Conservation (phyloP, 2,888 invertebrate genomes). For the Drosophila putrida region DNA sequence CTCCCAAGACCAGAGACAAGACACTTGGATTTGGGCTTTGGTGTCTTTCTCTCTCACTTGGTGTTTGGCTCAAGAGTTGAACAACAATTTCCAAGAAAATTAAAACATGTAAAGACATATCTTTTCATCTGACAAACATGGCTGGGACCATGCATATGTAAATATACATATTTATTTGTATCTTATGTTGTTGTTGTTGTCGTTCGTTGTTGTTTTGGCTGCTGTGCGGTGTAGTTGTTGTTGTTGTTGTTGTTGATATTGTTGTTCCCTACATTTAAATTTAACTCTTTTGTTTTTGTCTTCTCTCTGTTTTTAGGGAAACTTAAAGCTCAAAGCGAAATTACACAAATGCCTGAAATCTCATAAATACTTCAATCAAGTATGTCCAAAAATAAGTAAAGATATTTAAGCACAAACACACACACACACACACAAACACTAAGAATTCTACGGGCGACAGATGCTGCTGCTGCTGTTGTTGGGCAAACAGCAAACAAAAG, state of each 20-base stretch:
- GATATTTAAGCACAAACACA: constrained; percentile 70
- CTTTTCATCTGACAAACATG: constrained; percentile 82
- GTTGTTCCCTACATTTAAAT: constrained; percentile 60
- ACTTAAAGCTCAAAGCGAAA: constrained; percentile 75
- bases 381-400: constrained; percentile 79
- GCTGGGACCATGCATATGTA: constrained; percentile 63
- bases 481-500: constrained; percentile 42
- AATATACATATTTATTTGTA: constrained; percentile 55
- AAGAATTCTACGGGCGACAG: constrained; percentile 52
- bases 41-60: constrained; percentile 23
- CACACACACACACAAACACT: constrained; percentile 8
- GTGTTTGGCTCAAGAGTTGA: constrained; percentile 59
- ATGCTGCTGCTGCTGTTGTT: constrained; percentile 38
- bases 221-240: constrained; percentile 28
- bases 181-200: constrained; percentile 22
- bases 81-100: constrained; percentile 82
- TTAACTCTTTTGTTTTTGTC: constrained; percentile 64
- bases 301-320: constrained; percentile 33
- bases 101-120: constrained; percentile 83
- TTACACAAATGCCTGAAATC: constrained; percentile 82
- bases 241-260: background rate
- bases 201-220: constrained; percentile 41
- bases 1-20: constrained; percentile 5
- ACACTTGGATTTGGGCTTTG: constrained; percentile 52
- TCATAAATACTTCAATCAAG: constrained; percentile 83